phyloP scores from a whole-genome alignment of 1,140 invertebrate species.

The Hyles vespertilio region DNA sequence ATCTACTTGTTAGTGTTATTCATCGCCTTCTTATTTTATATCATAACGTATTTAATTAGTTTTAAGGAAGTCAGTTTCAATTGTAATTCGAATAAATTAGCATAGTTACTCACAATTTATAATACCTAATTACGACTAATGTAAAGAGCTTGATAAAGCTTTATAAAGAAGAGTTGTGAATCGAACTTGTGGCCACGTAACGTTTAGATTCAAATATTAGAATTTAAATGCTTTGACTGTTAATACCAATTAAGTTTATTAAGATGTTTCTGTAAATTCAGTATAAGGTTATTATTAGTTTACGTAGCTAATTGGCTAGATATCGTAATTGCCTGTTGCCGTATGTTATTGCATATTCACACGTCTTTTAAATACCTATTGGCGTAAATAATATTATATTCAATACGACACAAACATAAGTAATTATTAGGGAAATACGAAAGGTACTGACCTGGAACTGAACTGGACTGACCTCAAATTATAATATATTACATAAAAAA shows the following conservation, averaged over 20 bases:
- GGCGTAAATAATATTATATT: too few relatives aligned
- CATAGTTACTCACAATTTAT: slow-evolving; percentile 30
- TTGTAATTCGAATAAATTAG: slow-evolving; percentile 34
- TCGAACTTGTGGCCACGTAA: slow-evolving; percentile 71
- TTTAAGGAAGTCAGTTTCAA: slow-evolving; percentile 26
- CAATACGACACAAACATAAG: too few relatives aligned
- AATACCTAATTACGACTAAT: slow-evolving; percentile 46
- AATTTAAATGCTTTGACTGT: slow-evolving; percentile 37
- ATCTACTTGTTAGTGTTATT: slow-evolving; percentile 37
- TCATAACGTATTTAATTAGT: slow-evolving; percentile 28
- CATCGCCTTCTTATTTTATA: slow-evolving; percentile 45
- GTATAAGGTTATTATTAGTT: slow-evolving; percentile 7
- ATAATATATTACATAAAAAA: too few relatives aligned
- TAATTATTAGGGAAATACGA: too few relatives aligned
- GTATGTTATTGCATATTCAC: too few relatives aligned
- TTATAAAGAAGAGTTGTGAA: slow-evolving; percentile 74
- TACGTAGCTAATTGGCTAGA: slow-evolving; percentile 5
- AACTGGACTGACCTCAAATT: too few relatives aligned
- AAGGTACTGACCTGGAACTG: too few relatives aligned
- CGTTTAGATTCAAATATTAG: slow-evolving; percentile 45
- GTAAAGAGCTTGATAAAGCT: slow-evolving; percentile 72
- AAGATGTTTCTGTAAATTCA: slow-evolving; percentile 21
- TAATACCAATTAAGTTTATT: slow-evolving; percentile 35
- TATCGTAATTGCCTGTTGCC: too few relatives aligned
- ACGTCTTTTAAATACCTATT: too few relatives aligned